Conservation (phyloP, 2,888 invertebrate species). For the Drosophila antonietae region DNA sequence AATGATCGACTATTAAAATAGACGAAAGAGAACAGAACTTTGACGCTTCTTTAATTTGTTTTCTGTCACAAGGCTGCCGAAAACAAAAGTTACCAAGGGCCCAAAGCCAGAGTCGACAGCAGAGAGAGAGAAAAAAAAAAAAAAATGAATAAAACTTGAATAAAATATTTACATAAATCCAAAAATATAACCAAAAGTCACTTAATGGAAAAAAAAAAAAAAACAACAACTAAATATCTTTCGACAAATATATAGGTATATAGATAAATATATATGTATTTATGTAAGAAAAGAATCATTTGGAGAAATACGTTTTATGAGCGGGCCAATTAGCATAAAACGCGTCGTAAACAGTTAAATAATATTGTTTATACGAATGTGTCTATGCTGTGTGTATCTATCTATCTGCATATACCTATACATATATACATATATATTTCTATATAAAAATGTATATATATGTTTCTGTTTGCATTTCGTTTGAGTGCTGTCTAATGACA, state of each 20-base stretch:
- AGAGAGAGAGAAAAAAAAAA: background rate
- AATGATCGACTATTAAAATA: conserved; percentile 61
- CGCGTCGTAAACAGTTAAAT: conserved; percentile 79
- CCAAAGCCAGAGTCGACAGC: conserved; percentile 16
- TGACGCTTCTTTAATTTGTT: conserved; percentile 41
- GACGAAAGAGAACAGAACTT: conserved; percentile 50
- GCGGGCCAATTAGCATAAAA: conserved; percentile 74
- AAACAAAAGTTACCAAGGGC: conserved; percentile 58
- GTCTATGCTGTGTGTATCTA: conserved; percentile 36
- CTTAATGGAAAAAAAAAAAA: conserved; percentile 16
- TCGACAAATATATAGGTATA: background rate
- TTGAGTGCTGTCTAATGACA: conserved; percentile 78
- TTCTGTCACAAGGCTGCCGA: conserved; percentile 57
- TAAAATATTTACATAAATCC: conserved; percentile 32
- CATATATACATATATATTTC: background rate
- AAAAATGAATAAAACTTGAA: conserved; percentile 24
- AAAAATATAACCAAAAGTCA: conserved; percentile 56
- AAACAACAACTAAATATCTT: conserved; percentile 3
- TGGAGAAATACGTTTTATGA: conserved; percentile 59
- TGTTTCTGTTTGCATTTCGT: conserved; percentile 47
- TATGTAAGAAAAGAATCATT: conserved; percentile 36
- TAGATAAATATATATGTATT: background rate
- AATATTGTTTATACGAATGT: conserved; percentile 69
- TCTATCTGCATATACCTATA: conserved; percentile 11
- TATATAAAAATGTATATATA: conserved; percentile 7